Conservation (phyloP, 2,113 vertebrate genomes). For the Donacobius atricapilla region DNA sequence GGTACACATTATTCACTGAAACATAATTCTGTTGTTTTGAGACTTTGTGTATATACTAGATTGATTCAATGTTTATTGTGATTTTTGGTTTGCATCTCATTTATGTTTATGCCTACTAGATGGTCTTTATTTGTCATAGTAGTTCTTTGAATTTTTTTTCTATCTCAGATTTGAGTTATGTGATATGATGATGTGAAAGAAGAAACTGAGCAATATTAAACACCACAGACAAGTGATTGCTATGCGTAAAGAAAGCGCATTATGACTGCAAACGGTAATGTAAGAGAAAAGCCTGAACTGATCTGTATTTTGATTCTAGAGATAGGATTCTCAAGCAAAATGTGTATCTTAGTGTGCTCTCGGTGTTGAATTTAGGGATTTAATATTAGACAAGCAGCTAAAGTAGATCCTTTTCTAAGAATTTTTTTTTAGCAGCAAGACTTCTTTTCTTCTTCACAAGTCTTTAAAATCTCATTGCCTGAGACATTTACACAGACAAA, state of each 20-base stretch:
- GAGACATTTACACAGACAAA: neutral
- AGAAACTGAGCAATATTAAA: constrained; percentile 14
- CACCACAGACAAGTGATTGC: neutral
- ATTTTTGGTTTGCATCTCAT: constrained; percentile 52
- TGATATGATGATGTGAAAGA: neutral
- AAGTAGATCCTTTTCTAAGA: neutral
- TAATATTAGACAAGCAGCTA: neutral
- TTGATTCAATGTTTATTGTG: constrained; percentile 62
- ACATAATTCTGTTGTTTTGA: constrained; percentile 36
- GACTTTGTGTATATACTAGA: neutral
- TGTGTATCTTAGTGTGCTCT: neutral
- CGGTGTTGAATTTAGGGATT: neutral
- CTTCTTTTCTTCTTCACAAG: neutral
- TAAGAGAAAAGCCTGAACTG: neutral
- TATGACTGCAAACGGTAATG: neutral
- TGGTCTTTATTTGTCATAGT: constrained; percentile 41
- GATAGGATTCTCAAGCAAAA: neutral
- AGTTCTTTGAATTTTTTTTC: constrained; percentile 24
- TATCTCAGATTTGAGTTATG: constrained; percentile 12
- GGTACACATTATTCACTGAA: constrained; percentile 21
- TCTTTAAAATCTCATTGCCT: neutral
- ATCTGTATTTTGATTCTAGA: neutral
- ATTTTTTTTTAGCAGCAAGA: neutral
- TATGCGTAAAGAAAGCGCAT: neutral
- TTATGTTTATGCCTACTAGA: constrained; percentile 43